A percentile compares a stretch with the other conserved stretches of the same genome.
Evolutionary conservation across 2,888 invertebrate species (phyloP).

Genomic region (Zonitis immaculata): DNA sequence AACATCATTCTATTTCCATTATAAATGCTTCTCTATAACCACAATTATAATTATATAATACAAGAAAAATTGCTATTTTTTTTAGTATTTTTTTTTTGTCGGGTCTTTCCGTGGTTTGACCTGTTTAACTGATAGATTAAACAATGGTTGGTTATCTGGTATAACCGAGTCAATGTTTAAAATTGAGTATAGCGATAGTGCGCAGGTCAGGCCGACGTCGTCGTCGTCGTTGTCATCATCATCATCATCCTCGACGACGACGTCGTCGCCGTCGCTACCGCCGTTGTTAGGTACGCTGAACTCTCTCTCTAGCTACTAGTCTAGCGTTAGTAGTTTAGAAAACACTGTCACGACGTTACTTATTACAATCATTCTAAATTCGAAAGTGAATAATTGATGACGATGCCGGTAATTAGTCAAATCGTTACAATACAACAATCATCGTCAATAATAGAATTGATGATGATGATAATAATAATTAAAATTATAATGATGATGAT

Average conservation of each 20-base stretch:
- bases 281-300: constrained; percentile 29
- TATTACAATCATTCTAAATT: too few species aligned
- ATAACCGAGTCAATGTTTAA: constrained; percentile 12
- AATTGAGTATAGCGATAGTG: constrained; percentile 18
- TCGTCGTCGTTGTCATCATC: too few species aligned
- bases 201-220: constrained; percentile 35
- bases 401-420: constrained; percentile 7
- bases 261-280: constrained; percentile 20
- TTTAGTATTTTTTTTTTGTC: too few species aligned
- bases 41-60: too few species aligned
- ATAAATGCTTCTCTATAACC: too few species aligned
- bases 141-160: constrained; percentile 10
- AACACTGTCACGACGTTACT: constrained; percentile 20
- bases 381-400: constrained; percentile 2
- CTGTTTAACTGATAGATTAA: constrained; percentile 2
- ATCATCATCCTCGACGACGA: constrained; percentile 21
- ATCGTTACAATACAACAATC: not conserved
- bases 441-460: not conserved
- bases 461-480: not conserved
- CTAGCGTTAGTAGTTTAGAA: constrained; percentile 14
- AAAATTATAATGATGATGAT: not conserved
- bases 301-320: too few species aligned
- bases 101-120: too few species aligned
- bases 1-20: constrained; percentile 6
- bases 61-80: too few species aligned